Evolutionary conservation across 2,113 vertebrate species (phyloP).

Genomic region (Pangasianodon hypophthalmus): DNA sequence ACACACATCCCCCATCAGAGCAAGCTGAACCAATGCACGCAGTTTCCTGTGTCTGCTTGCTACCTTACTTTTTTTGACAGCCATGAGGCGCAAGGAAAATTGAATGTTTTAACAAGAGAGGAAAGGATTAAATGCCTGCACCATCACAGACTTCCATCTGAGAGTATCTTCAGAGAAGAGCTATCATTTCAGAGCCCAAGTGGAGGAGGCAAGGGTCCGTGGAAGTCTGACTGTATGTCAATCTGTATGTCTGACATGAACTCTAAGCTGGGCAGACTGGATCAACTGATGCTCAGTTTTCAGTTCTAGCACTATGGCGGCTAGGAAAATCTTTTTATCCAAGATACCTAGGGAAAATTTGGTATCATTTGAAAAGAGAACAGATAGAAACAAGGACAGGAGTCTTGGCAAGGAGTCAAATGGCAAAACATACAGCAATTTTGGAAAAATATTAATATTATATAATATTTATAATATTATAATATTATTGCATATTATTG

Average conservation of each 20-base stretch:
- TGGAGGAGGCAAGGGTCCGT: background rate
- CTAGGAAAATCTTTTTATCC: background rate
- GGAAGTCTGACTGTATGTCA: conserved; percentile 25
- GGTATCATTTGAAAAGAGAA: background rate
- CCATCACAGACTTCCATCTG: background rate
- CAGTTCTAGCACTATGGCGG: background rate
- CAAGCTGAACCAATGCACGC: conserved; percentile 73
- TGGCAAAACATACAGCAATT: background rate
- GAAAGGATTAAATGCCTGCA: conserved; percentile 10
- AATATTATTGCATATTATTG: background rate
- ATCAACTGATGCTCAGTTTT: background rate
- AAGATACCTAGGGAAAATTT: background rate
- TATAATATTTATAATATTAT: background rate
- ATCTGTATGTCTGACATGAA: background rate
- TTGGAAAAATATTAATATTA: too few species aligned
- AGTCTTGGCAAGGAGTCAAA: background rate
- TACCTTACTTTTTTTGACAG: conserved; percentile 57
- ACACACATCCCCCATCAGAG: conserved; percentile 72
- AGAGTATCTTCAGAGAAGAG: background rate
- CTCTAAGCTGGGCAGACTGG: background rate
- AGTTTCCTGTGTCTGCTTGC: conserved; percentile 70
- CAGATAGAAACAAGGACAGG: background rate
- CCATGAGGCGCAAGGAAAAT: conserved; percentile 64
- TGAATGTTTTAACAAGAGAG: conserved; percentile 68
- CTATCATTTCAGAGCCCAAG: conserved; percentile 1